These are phyloP conservation scores for Embidobia sp. DNA, from an alignment of 2,888 invertebrate species.

Conservation along the genomic window DNA sequence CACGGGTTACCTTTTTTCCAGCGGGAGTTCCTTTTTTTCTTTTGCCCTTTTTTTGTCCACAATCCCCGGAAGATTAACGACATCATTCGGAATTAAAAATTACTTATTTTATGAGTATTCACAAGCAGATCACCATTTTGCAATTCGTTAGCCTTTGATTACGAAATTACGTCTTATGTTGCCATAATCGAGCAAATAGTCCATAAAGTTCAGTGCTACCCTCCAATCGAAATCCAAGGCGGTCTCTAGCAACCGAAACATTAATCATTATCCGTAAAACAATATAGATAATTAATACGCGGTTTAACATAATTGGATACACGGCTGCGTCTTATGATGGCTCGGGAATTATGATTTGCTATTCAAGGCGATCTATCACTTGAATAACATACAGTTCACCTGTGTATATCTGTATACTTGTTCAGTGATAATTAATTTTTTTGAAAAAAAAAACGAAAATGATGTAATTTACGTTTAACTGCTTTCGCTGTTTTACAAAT, in stretches of 20 bases:
- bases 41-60: too few relatives aligned
- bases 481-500: too few relatives aligned
- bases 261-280: conserved; percentile 76
- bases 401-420: conserved; percentile 22
- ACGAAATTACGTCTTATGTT: conserved; percentile 43
- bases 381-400: conserved; percentile 7
- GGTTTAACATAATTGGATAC: conserved; percentile 75
- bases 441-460: too few relatives aligned
- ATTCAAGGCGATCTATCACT: conserved; percentile 73
- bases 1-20: too few relatives aligned
- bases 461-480: too few relatives aligned
- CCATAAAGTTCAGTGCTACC: conserved; percentile 77
- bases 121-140: conserved; percentile 23
- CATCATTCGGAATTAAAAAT: conserved; percentile 42
- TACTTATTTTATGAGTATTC: conserved; percentile 39
- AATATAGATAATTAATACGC: conserved; percentile 76
- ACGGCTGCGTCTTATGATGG: conserved; percentile 65
- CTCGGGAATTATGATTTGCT: conserved; percentile 68
- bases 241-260: conserved; percentile 87
- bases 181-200: conserved; percentile 58
- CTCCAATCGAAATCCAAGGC: conserved; percentile 89
- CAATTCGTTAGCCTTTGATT: conserved; percentile 48
- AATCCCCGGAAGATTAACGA: too few relatives aligned
- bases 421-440: conserved; percentile 32
- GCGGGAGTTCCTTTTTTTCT: too few relatives aligned